A percentile compares a stretch with the other conserved stretches of the same genome.
These are phyloP conservation scores for Hirundichthys speculiger DNA, from an alignment of 2,113 vertebrate species.

Conservation along the genomic window DNA sequence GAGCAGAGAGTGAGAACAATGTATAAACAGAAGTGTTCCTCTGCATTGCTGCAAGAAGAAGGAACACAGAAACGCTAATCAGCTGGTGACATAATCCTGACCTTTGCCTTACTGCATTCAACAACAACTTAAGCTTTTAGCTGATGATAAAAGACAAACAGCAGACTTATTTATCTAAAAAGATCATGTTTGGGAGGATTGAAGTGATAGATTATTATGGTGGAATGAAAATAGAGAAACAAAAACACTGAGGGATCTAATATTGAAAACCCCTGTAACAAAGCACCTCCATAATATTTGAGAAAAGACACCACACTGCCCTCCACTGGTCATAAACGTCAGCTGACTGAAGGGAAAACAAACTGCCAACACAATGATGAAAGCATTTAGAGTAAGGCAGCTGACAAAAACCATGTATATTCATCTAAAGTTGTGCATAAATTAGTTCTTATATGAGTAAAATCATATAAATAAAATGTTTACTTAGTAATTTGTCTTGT, in stretches of 20 bases:
- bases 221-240: too few relatives aligned
- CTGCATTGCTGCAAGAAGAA: neutral
- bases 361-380: too few relatives aligned
- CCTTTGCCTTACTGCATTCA: neutral
- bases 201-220: too few relatives aligned
- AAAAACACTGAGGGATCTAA: neutral
- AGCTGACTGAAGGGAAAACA: neutral
- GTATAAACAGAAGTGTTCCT: neutral
- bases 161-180: too few relatives aligned
- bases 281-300: too few relatives aligned
- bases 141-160: neutral
- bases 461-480: too few relatives aligned
- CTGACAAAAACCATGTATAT: too few relatives aligned
- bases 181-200: too few relatives aligned
- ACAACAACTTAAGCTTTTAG: neutral
- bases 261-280: neutral
- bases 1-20: neutral
- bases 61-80: neutral
- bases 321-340: slow-evolving; percentile 62
- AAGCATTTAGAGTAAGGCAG: too few relatives aligned
- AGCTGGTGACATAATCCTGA: neutral
- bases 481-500: too few relatives aligned
- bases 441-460: too few relatives aligned
- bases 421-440: too few relatives aligned
- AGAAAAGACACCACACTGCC: slow-evolving; percentile 54